Evolutionary conservation across 2,113 vertebrate genomes (phyloP).

Genomic region (Crotophaga sulcirostris): DNA sequence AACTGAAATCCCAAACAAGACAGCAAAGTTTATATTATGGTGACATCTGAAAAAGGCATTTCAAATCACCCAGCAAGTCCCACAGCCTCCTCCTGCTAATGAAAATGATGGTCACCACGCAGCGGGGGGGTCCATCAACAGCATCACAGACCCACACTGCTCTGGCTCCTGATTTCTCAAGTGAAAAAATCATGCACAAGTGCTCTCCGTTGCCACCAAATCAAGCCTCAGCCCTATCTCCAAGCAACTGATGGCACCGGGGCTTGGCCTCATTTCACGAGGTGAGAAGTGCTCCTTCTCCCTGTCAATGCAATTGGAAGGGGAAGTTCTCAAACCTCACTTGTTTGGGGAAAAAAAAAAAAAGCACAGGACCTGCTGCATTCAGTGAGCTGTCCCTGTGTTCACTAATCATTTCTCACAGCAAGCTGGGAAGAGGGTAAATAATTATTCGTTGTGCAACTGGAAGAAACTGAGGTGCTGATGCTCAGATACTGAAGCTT

Average conservation of each 20-base stretch:
- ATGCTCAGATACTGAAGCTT: neutral
- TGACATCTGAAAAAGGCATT: neutral
- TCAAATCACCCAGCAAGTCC: neutral
- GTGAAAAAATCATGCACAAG: neutral
- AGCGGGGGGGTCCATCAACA: neutral
- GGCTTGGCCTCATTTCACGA: neutral
- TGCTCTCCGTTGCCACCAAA: neutral
- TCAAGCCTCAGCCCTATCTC: neutral
- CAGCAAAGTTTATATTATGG: neutral
- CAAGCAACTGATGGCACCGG: neutral
- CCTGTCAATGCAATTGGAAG: neutral
- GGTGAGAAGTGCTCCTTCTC: neutral
- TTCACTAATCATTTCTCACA: neutral
- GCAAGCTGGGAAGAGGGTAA: neutral
- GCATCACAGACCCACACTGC: neutral
- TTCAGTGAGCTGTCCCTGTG: neutral
- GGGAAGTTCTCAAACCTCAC: neutral
- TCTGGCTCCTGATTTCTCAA: neutral
- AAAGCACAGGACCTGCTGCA: neutral
- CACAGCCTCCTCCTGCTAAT: neutral
- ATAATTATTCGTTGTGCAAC: accelerated
- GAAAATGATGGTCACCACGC: neutral
- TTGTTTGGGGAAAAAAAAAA: neutral
- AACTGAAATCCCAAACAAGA: neutral
- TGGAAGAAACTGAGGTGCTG: neutral